A percentile compares a stretch with the other conserved stretches of the same genome.
Conservation (phyloP, 2,113 vertebrate species). For the Smithornis capensis region DNA sequence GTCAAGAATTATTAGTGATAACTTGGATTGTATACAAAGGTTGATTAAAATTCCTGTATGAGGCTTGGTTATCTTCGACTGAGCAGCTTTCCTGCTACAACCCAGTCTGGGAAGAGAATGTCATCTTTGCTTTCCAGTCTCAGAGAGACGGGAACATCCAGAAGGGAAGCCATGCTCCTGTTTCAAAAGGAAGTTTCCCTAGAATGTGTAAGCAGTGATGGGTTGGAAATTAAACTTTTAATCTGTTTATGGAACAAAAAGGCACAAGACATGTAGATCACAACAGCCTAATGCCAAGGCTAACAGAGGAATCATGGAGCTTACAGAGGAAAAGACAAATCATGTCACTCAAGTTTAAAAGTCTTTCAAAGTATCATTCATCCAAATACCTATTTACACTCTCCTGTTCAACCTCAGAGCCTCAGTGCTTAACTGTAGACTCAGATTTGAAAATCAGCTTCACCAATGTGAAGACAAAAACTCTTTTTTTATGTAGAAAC, state of each 20-base stretch:
- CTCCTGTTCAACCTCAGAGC: neutral
- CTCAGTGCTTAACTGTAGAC: neutral
- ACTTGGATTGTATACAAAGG: neutral
- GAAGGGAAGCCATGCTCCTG: neutral
- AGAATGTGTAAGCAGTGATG: neutral
- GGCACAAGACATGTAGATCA: neutral
- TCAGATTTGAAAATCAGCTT: neutral
- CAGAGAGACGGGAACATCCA: neutral
- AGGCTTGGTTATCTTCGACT: neutral
- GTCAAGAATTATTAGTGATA: neutral
- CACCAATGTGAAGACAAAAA: neutral
- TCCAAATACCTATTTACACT: neutral
- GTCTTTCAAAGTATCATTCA: neutral
- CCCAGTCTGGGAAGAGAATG: neutral
- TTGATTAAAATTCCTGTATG: neutral
- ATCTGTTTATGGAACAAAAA: neutral
- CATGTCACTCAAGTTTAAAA: neutral
- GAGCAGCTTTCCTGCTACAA: neutral
- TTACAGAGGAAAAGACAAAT: neutral
- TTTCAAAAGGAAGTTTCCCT: neutral
- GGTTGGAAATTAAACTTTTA: neutral
- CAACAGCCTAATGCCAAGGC: neutral
- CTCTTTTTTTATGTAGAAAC: neutral
- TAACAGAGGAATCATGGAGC: neutral
- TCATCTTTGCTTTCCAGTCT: neutral